Conservation (phyloP, 2,888 invertebrate species). For the Drosophila mettleri region DNA sequence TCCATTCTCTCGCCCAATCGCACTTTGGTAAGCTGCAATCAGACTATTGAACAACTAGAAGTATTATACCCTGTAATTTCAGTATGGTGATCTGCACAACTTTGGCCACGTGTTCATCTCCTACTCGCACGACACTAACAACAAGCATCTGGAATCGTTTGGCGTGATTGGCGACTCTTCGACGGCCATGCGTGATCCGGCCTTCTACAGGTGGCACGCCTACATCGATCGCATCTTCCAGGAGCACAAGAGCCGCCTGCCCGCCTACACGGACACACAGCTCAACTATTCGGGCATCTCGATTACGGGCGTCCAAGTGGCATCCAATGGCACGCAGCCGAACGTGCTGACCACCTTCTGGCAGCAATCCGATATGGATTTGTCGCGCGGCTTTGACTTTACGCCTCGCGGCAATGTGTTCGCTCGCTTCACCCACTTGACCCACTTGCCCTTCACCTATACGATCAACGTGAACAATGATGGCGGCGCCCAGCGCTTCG, state of each 20-base stretch:
- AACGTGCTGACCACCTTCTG: conserved; percentile 90
- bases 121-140: conserved; percentile 92
- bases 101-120: conserved; percentile 91
- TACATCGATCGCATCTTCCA: conserved; percentile 92
- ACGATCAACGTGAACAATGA: conserved; percentile 88
- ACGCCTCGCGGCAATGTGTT: conserved; percentile 90
- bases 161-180: conserved; percentile 93
- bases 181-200: conserved; percentile 94
- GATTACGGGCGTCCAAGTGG: conserved; percentile 87
- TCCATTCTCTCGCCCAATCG: conserved; percentile 89
- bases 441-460: conserved; percentile 90
- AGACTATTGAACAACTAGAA: rapidly evolving
- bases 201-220: conserved; percentile 94
- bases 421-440: conserved; percentile 90
- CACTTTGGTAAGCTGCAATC: conserved; percentile 82
- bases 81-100: conserved; percentile 91
- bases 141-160: conserved; percentile 89
- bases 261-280: conserved; percentile 87
- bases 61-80: neutral
- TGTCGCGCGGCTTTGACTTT: conserved; percentile 93
- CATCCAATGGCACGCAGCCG: conserved; percentile 85
- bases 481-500: conserved; percentile 85
- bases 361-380: conserved; percentile 92
- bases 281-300: conserved; percentile 86
- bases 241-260: conserved; percentile 89